phyloP scores from a whole-genome alignment of 1,140 invertebrate species.

The Eurosta solidaginis region DNA sequence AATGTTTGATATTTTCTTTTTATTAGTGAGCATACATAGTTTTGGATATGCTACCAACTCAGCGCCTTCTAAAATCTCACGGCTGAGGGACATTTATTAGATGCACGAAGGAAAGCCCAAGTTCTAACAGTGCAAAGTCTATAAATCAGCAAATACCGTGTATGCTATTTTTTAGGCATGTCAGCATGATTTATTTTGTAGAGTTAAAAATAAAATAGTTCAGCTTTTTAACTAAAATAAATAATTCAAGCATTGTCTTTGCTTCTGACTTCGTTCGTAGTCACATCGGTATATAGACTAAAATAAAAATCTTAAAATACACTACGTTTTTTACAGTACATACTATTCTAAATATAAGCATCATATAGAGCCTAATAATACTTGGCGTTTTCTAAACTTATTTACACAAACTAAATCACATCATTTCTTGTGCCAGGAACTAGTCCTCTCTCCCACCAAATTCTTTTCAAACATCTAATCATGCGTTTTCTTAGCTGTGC shows the following conservation, averaged over 20 bases:
- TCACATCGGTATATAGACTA: neutral
- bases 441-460: neutral
- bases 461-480: neutral
- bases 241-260: neutral
- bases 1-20: too few relatives aligned
- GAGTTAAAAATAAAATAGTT: neutral
- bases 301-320: neutral
- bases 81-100: too few relatives aligned
- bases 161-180: neutral
- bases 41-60: too few relatives aligned
- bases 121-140: too few relatives aligned
- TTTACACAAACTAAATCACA: neutral
- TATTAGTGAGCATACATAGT: too few relatives aligned
- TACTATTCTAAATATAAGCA: too few relatives aligned
- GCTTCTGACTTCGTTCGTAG: too few relatives aligned
- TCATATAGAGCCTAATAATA: constrained; percentile 6
- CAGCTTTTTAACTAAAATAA: neutral
- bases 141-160: too few relatives aligned
- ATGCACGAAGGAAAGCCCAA: too few relatives aligned
- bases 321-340: too few relatives aligned
- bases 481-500: constrained; percentile 40
- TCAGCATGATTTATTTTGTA: neutral
- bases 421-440: neutral
- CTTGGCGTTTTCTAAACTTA: neutral
- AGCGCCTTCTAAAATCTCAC: too few relatives aligned